A percentile compares a stretch with the other conserved stretches of the same genome.
Conservation (phyloP, 1,140 invertebrate species). For the Coenobita brevimanus region DNA sequence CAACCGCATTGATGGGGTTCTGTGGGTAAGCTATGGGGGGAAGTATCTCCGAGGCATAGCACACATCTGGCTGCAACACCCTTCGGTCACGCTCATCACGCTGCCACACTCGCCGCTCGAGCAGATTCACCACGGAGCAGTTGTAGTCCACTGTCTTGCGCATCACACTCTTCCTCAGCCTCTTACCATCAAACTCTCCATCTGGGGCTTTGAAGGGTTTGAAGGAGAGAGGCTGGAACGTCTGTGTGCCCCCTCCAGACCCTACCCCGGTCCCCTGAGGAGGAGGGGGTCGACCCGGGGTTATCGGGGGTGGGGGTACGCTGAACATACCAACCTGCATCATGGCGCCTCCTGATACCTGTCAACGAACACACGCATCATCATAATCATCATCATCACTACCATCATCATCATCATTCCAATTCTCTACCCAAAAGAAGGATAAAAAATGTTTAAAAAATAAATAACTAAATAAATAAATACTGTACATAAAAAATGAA, state of each 20-base stretch:
- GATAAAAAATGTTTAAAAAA: neutral
- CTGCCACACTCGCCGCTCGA: constrained; percentile 96
- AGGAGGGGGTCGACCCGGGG: constrained; percentile 35
- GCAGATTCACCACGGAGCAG: constrained; percentile 92
- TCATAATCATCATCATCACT: no score
- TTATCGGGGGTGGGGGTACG: constrained; percentile 47
- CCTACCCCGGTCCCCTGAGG: neutral
- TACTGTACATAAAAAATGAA: neutral
- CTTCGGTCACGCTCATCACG: constrained; percentile 89
- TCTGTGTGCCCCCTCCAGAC: constrained; percentile 25
- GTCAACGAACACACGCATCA: no score
- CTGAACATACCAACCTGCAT: constrained; percentile 54
- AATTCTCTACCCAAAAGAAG: neutral
- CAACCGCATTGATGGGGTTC: constrained; percentile 97
- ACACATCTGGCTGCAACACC: constrained; percentile 90
- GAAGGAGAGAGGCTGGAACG: constrained; percentile 60
- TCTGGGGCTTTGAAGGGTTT: constrained; percentile 68
- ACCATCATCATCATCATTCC: no score
- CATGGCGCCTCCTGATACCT: no score
- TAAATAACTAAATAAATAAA: neutral
- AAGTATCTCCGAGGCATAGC: constrained; percentile 85
- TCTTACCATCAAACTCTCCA: constrained; percentile 94
- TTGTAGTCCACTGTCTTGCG: constrained; percentile 99
- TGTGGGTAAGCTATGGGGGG: constrained; percentile 92
- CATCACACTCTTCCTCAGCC: constrained; percentile 95